Conservation (phyloP, 2,797 vertebrate genomes). For the Myotis findleyi region DNA sequence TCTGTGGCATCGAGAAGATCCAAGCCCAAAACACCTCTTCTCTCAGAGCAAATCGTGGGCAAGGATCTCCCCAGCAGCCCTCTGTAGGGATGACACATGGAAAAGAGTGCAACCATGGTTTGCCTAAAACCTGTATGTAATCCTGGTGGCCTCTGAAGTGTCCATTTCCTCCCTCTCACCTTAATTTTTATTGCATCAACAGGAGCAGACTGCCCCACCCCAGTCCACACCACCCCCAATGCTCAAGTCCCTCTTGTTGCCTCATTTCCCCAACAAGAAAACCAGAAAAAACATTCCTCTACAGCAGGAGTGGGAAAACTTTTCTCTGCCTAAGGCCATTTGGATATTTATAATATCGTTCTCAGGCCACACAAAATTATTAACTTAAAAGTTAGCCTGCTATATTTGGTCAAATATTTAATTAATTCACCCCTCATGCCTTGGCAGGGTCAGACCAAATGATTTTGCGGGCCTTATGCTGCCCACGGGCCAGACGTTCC, state of each 20-base stretch:
- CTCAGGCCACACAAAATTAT: no score
- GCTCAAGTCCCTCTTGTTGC: background rate
- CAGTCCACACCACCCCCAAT: background rate
- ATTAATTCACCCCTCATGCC: no score
- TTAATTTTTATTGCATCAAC: background rate
- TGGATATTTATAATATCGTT: no score
- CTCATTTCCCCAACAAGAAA: background rate
- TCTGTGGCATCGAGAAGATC: background rate
- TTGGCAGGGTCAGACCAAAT: no score
- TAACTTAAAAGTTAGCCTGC: no score
- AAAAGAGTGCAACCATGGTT: background rate
- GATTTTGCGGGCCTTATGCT: no score
- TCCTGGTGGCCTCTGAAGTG: background rate
- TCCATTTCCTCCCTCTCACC: background rate
- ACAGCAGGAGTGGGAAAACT: background rate
- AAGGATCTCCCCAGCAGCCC: background rate
- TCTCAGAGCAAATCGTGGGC: background rate
- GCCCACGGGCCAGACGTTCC: no score
- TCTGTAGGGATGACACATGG: background rate
- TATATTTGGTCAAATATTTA: no score
- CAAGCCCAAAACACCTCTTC: background rate
- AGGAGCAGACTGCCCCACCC: background rate
- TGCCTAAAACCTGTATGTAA: background rate
- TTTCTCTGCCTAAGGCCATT: no score
- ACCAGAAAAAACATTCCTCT: background rate